Evolutionary conservation across 1,140 invertebrate species (phyloP), one percentile per base, ranked within the genome.

Genomic region (Dreissena polymorpha): DNA sequence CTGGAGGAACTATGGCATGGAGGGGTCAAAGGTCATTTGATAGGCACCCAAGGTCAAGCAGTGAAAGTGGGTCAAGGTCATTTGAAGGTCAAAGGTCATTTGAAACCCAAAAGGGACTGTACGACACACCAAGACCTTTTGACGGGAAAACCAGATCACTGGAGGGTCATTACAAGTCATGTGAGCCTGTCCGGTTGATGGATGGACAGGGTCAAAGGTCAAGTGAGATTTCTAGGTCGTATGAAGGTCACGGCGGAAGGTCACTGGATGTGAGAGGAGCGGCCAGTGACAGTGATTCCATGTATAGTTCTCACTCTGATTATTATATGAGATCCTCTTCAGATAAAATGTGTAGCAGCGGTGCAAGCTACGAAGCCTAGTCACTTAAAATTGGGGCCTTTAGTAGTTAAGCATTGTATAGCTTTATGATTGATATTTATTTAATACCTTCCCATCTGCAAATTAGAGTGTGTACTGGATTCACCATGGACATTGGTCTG

Each of bases 221-320:
- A 64, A 81, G 83, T 73, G 75, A 75, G 69, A 60, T 23, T n/a
- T 73, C 68, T 64, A 69, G 71, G 73, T 73, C 77, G 67, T 71
- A 67, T 74, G 71, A 81, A 69, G 70, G 69, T 55, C 71, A 80
- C 16, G 10, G 57, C 10, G 16, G 16, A 23, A 49, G 84, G 60
- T 72, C 65, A 74, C 67, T 72, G 67, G 71, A 81, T 16, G 63
- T 60, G 21, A 49, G 70, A 39, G 85, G 84, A 51, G 64, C 74
- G 23, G 84, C 81, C 64, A 87, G 87, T 73, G 87, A 89, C 53
- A 86, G 85, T 16, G 89, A 90, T 25, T 86, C 88, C 27, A 76
- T 89, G 75, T 89, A 88, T 57, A 90, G 88, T 82, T 85, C 85
- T 21, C 80, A 82, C n/a, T 86, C 87, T 57, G 86, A 87, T 39